Base-by-base conservation (phyloP, 2,113 vertebrate species). In the Oxyruncus cristatus region DNA sequence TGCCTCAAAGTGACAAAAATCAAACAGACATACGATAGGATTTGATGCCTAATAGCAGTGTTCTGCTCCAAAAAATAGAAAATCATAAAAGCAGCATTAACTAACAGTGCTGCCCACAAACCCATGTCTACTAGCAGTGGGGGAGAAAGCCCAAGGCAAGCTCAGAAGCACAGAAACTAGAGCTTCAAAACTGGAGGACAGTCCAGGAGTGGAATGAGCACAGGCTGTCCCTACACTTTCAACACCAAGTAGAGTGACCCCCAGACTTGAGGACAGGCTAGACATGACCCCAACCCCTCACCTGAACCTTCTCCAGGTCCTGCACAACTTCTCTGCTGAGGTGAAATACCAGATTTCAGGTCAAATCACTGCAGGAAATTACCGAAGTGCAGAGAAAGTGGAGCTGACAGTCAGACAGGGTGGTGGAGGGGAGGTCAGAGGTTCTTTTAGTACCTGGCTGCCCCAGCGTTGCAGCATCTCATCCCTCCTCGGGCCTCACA, bases 211-310 rank as follows among this genome's bases (percentile, higher is more conserved):
- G 16, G 35, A 55, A 30, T 24, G 52, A 85, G 35, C 35, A 39
- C 33, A 55, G 27, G 35, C 80, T 63, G 59, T 18, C 47, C 35
- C 52, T 49, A 16, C 14, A 15, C 11, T 41, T 3, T 1, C 35
- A 72, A 4, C 35, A 46, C 19, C 0, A 0, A 73, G 13, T 6
- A 4, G n/a, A 91, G 30, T 5, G 2, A 62, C 33, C 19, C 5
- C 0, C 0, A 0, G n/a, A 42, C 26, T 19, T 46, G 39, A 42
- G 15, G 73, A 55, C 14, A 42, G 56, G 26, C 22, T 44, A 28
- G n/a, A 46, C 50, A 12, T 6, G 3, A 80, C 19, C n/a, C 9
- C 47, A 88, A 28, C 23, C 39, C 12, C 8, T 66, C 37, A 53
- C 28, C n/a, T 55, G 49, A 78, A 6, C 7, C 16, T 6, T 3